Evolutionary conservation across 2,888 invertebrate genomes (phyloP), one percentile per base, ranked within the genome.

Genomic region (Bunonema sp.): DNA sequence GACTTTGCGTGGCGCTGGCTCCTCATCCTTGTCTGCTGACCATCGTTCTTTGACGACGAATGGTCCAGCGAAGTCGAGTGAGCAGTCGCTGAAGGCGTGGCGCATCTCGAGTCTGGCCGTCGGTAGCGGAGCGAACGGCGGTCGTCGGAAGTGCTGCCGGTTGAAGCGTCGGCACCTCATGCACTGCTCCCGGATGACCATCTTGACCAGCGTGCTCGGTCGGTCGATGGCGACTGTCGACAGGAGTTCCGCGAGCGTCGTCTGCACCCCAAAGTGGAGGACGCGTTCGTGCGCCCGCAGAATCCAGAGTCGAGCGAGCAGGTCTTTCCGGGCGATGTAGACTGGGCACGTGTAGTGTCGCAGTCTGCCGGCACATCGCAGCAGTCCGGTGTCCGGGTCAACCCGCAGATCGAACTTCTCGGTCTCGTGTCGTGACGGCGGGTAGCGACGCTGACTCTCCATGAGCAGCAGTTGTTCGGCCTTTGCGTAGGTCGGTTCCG

Each of bases 41-140:
- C n/a, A n/a, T n/a, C n/a, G n/a, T n/a, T 33, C 30, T 39, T 45
- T 57, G 8, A 68, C 41, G 22, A 38, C 46, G 12, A 71, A 32
- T 1, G 71, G 70, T 0, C 71, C 71, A 4, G 64, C 58, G 29
- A 70, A 66, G 35, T 70, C 70, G 1, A 70, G 34, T 8, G 66
- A 69, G 16, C 47, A 40, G 32, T 58, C 44, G 1, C 48, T 33
- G 46, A 70, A 71, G 3, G 68, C 60, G 4, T 44, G 23, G 2
- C 46, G 41, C 3, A 49, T 44, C 2, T 42, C 45, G 2, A 69
- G 50, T 39, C 71, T 42, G 4, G 58, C 51, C 4, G 22, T 12
- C 1, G 70, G 69, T 8, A 70, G 47, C 20, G 61, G 49, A 1
- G 63, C 59, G 67, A 68, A 70, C 10, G 8, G 3, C 15, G 67